Base-by-base conservation (phyloP, 1,140 invertebrate genomes). In the Listronotus oregonensis region DNA sequence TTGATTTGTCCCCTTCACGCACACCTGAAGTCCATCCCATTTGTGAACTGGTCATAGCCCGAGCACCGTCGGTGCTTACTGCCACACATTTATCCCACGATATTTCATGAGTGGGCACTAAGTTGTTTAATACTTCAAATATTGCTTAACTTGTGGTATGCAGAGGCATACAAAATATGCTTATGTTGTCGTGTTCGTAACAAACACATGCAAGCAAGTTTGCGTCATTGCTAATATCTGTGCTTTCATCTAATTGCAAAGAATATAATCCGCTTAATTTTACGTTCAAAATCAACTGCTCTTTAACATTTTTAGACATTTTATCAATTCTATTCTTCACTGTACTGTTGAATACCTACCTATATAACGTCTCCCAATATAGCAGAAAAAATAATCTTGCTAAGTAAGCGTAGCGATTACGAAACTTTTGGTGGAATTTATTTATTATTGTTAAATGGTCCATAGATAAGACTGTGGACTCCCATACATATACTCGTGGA, bases 1-100 rank as follows among this genome's bases (percentile, higher is more conserved):
- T 27, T 42, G 56, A 60, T 66, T 66, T 40, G 60, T 54, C 32
- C 27, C 42, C 32, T 66, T 66, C 3, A 66, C 52, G 44, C 6
- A 52, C 6, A 43, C 54, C 54, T 64, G 43, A 64, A 40, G 52
- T n/a, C n/a, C n/a, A n/a, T 49, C 32, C 52, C 34, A 37, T 64
- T 57, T 44, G 42, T 57, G 8, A 47, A 34, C 54, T 18, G n/a
- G 62, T 49, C 62, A 57, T 56, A 49, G 54, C 54, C 4, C 46
- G 34, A 47, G 52, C 62, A 57, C 54, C 54, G 27, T 57, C 27
- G 0, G 42, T 56, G 34, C 47, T 54, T 31, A 44, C 61, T 63
- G 39, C 61, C 50, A 44, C 50, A 55, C 51, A 51, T 51, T 61
- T 61, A 17, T 51, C 34, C 47, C 32, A 61, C 31, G 14, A n/a